Evolutionary conservation across 2,888 invertebrate species (phyloP), one percentile per base, ranked within the genome.

Genomic region (Meta bourneti): DNA sequence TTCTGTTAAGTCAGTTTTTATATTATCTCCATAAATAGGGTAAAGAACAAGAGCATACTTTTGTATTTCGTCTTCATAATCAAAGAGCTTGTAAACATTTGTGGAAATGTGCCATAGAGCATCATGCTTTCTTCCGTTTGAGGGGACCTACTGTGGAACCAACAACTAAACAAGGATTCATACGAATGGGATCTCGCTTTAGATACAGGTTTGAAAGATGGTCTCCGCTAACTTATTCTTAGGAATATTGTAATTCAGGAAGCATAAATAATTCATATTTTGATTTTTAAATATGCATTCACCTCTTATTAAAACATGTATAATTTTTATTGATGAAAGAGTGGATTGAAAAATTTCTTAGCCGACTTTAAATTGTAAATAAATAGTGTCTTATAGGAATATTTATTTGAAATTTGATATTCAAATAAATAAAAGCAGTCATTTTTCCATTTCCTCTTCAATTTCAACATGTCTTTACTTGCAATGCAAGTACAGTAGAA

Each of bases 31-130:
- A 16, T 9, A 61, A 69, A 11, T 79, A 93, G 92, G 94, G 94
- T 48, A 91, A 91, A 34, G 94, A 99, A 95, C 99, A 99, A 94
- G 99, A 99, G 95, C 99, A 99, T 95, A 99, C 99, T 0, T 99
- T 99, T 95, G 99, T 99, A 7, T 99, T 99, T 95, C 96, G 97
- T 89, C 95, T 99, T 93, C 97, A 98, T 94, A 99, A 99, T 95
- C 98, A 99, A 95, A 99, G 99, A 95, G 99, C 99, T 2, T 99
- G 99, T 95, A 99, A 99, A 95, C 99, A 99, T 95, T 96, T 99
- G 93, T 99, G 99, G 99, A 99, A 99, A 95, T 99, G 99, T 96
- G 99, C 99, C 52, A 98, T 99, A 0, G 99, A 99, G 95, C 99
- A 99, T 95, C 99, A 99, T 96, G 98, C 99, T 0, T 99, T 99